These are phyloP conservation scores for Cyanoliseus patagonus DNA, from an alignment of 2,113 vertebrate species.

Conservation along the genomic window DNA sequence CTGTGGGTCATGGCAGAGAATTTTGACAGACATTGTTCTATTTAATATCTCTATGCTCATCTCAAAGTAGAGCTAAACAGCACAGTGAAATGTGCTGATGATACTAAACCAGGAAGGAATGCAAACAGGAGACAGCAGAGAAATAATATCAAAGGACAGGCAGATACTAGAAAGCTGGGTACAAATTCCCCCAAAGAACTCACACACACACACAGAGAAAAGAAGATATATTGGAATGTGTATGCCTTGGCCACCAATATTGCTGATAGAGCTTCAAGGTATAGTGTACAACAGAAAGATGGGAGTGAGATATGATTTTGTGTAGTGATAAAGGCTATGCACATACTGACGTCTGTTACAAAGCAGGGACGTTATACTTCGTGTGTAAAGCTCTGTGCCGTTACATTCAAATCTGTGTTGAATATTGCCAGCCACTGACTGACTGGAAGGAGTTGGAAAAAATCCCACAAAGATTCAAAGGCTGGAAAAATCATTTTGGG, in stretches of 20 bases:
- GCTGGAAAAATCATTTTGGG: conserved; percentile 46
- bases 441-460: conserved; percentile 44
- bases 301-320: neutral
- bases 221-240: neutral
- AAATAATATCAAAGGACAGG: neutral
- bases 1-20: conserved; percentile 17
- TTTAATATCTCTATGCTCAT: conserved; percentile 4
- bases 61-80: conserved; percentile 44
- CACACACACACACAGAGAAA: neutral
- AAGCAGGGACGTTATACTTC: neutral
- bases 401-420: neutral
- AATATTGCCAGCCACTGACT: conserved; percentile 20
- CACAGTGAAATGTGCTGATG: conserved; percentile 24
- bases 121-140: conserved; percentile 34
- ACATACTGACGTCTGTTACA: neutral
- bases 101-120: conserved; percentile 34
- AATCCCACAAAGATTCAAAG: conserved; percentile 8
- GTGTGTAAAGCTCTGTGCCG: neutral
- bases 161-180: conserved; percentile 8
- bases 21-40: conserved; percentile 1
- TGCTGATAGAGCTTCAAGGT: neutral
- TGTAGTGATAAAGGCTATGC: neutral
- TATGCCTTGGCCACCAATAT: neutral
- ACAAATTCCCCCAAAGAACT: neutral
- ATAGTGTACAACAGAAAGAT: neutral